phyloP scores from a whole-genome alignment of 2,113 vertebrate species.

The Channa maculata region DNA sequence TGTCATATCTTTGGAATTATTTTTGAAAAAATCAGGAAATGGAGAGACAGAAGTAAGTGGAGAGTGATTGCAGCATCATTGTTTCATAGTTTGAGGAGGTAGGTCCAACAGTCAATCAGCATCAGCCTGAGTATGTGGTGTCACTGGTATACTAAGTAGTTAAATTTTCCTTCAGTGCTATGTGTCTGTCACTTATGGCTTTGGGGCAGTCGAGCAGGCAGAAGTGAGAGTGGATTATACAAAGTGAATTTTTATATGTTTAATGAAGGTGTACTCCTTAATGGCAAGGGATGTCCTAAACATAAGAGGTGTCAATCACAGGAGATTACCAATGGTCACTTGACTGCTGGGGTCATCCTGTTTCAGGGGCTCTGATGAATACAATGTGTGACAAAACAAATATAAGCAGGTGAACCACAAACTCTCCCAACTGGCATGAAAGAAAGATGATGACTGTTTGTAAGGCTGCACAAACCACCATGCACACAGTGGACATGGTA shows the following conservation, averaged over 20 bases:
- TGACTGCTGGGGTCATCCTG: constrained; percentile 28
- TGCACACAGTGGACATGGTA: constrained; percentile 4
- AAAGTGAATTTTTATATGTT: constrained; percentile 66
- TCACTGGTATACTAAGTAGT: constrained; percentile 13
- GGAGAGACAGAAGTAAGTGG: neutral
- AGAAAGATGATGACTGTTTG: constrained; percentile 74
- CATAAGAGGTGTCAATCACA: constrained; percentile 60
- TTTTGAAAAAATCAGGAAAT: neutral
- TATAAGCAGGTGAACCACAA: neutral
- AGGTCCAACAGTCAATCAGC: constrained; percentile 53
- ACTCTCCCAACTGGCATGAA: constrained; percentile 55
- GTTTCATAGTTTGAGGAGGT: constrained; percentile 48
- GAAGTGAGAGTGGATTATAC: constrained; percentile 41
- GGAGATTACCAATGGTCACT: constrained; percentile 46
- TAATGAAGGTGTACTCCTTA: constrained; percentile 33
- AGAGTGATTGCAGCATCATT: constrained; percentile 34
- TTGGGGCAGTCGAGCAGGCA: constrained; percentile 42
- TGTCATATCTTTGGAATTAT: too few relatives aligned
- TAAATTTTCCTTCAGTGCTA: constrained; percentile 40
- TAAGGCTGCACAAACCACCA: constrained; percentile 40
- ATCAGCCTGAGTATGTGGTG: constrained; percentile 14
- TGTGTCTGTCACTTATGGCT: constrained; percentile 64
- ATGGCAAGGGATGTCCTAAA: constrained; percentile 26
- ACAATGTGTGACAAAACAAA: constrained; percentile 56
- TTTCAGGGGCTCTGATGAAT: too few relatives aligned